Conservation (phyloP, 2,113 vertebrate genomes). For the Ardeotis arabs region DNA sequence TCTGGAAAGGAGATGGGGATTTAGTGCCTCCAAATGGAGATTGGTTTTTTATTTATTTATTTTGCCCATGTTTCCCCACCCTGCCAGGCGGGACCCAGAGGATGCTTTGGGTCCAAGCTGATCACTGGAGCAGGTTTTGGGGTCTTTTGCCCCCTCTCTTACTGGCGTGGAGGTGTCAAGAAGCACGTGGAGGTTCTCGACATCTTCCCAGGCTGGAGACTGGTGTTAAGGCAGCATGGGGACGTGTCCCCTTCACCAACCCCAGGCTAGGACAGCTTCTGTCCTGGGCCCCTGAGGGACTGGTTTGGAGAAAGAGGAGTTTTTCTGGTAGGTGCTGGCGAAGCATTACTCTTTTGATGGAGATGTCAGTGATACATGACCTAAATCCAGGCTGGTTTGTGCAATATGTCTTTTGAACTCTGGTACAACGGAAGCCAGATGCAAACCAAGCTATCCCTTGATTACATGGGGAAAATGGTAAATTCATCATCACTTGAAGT, state of each 20-base stretch:
- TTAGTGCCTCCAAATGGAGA: conserved; percentile 81
- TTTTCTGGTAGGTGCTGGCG: background rate
- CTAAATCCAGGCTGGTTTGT: conserved; percentile 11
- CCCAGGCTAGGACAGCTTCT: background rate
- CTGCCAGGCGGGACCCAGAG: background rate
- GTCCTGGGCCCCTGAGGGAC: background rate
- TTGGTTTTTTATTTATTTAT: conserved; percentile 76
- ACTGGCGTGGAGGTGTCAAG: background rate
- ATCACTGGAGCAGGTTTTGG: background rate
- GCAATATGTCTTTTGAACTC: conserved; percentile 21
- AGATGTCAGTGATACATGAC: conserved; percentile 52
- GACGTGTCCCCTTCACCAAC: fast-evolving
- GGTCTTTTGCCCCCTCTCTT: fast-evolving
- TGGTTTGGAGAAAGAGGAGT: background rate
- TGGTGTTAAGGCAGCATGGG: background rate
- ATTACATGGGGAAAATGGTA: conserved; percentile 19
- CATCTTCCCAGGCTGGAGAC: background rate
- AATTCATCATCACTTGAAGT: conserved; percentile 54
- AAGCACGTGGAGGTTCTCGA: background rate
- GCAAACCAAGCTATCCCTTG: conserved; percentile 55
- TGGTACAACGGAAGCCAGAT: background rate
- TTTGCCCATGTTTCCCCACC: conserved; percentile 32
- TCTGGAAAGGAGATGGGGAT: conserved; percentile 81
- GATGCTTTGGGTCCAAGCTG: background rate
- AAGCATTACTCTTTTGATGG: background rate